A percentile compares a stretch with the other conserved stretches of the same genome.
phyloP scores from a whole-genome alignment of 1,140 invertebrate genomes.

The Apolygus lucorum region DNA sequence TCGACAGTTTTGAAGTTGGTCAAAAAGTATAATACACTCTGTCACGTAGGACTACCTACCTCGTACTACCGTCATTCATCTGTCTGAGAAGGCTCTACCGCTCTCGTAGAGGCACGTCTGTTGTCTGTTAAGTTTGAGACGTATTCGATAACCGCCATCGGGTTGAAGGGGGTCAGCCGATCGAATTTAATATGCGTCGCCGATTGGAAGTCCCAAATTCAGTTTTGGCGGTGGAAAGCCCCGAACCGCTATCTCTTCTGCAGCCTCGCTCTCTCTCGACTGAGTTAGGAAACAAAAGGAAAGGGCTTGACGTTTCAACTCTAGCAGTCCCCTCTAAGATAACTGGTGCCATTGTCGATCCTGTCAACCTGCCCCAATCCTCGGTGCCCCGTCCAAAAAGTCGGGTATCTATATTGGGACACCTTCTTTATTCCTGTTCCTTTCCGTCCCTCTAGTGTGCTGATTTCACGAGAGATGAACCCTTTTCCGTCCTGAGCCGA shows the following conservation, averaged over 20 bases:
- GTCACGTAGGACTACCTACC: no score
- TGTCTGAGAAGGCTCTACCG: no score
- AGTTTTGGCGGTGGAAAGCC: background rate
- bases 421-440: background rate
- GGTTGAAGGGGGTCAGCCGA: no score
- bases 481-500: no score
- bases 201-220: background rate
- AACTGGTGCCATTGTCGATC: slow-evolving; percentile 10
- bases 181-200: background rate
- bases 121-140: no score
- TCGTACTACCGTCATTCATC: no score
- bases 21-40: no score
- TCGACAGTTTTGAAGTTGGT: no score
- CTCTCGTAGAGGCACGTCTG: no score
- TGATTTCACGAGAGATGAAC: no score
- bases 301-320: slow-evolving; percentile 8
- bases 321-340: slow-evolving; percentile 6
- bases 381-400: background rate
- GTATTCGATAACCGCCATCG: no score
- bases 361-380: slow-evolving; percentile 14
- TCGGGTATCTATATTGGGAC: background rate
- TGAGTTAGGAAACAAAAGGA: slow-evolving; percentile 12
- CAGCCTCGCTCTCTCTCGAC: background rate
- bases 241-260: background rate
- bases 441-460: no score